A percentile compares a stretch with the other conserved stretches of the same genome.
Evolutionary conservation across 53 echinoderm and acorn worm species (phyloP).

Genomic region (Antedon mediterranea): DNA sequence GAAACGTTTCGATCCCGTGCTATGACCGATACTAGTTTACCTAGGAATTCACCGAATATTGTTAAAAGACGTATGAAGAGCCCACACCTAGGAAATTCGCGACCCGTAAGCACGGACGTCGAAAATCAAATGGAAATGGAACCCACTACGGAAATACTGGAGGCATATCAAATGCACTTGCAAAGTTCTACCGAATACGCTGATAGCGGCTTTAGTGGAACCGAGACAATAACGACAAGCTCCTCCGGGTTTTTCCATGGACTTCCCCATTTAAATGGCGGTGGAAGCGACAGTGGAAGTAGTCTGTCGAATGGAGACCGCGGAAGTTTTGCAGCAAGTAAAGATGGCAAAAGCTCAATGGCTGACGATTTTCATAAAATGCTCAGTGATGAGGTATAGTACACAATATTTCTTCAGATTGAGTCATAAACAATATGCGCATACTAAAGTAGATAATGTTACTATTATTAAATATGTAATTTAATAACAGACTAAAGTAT

Average conservation of each 20-base stretch:
- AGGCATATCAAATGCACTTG: slow-evolving; percentile 29
- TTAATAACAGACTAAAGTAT: no score
- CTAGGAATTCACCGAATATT: not conserved
- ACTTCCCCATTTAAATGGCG: slow-evolving; percentile 4
- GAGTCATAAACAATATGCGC: no score
- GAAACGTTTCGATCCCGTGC: not conserved
- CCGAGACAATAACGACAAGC: not conserved
- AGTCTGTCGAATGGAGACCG: slow-evolving; percentile 17
- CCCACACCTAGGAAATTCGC: not conserved
- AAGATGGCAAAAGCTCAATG: not conserved
- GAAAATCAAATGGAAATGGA: not conserved
- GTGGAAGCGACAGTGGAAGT: slow-evolving; percentile 63
- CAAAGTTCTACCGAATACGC: slow-evolving; percentile 36
- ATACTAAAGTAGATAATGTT: no score
- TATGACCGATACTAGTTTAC: not conserved
- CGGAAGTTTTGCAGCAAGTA: not conserved
- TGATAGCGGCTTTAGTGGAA: slow-evolving; percentile 47
- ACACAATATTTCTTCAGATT: not conserved
- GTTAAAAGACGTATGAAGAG: not conserved
- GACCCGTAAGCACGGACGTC: not conserved
- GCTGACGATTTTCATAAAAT: not conserved
- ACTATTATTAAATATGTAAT: no score
- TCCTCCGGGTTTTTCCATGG: not conserved
- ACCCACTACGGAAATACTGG: not conserved
- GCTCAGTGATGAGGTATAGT: not conserved